Percentiles rank a stretch among this genome's conserved stretches.
Conservation (phyloP, 2,113 vertebrate species). For the Lamprologus ornatipinnis region DNA sequence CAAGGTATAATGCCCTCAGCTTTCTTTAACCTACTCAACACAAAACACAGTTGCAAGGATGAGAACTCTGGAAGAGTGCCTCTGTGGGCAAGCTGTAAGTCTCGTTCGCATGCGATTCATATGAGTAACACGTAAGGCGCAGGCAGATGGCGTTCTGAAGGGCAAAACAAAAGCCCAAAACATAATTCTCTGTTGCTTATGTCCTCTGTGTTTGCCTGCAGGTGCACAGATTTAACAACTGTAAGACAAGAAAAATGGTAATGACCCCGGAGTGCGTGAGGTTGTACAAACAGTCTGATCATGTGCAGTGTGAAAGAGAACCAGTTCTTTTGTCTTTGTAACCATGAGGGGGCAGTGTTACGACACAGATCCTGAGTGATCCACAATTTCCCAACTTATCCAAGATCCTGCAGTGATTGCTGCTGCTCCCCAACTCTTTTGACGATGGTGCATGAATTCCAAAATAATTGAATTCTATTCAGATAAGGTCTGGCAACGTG, state of each 20-base stretch:
- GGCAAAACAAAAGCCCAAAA: not conserved
- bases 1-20: not conserved
- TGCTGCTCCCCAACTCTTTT: slow-evolving; percentile 2
- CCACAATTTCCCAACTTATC: not conserved
- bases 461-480: slow-evolving; percentile 51
- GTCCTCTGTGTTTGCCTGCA: not conserved
- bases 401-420: slow-evolving; percentile 33
- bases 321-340: not conserved
- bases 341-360: slow-evolving; percentile 60
- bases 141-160: slow-evolving; percentile 13
- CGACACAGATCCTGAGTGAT: not conserved
- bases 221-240: not conserved
- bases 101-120: not conserved
- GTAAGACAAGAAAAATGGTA: not conserved
- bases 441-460: slow-evolving; percentile 32
- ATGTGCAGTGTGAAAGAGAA: not conserved
- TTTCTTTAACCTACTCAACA: not conserved
- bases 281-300: not conserved
- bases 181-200: not conserved
- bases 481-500: slow-evolving; percentile 32
- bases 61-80: not conserved
- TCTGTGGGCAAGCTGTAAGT: not conserved
- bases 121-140: not conserved
- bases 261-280: not conserved
- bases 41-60: not conserved